phyloP scores from a whole-genome alignment of 1,140 invertebrate species.

The Cotesia vestalis region DNA sequence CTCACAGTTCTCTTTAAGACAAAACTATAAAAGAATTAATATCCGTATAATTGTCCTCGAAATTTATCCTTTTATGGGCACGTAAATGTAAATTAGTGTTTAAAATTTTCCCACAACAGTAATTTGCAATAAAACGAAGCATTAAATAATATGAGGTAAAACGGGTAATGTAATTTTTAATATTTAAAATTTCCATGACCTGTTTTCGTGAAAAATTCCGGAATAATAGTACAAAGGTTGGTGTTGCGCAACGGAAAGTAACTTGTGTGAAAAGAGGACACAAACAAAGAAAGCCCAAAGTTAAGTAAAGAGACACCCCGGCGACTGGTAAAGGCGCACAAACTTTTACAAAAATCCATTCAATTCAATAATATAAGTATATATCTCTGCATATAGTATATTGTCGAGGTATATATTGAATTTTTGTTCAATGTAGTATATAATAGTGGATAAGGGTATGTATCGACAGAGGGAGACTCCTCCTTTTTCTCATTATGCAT shows the following conservation, averaged over 20 bases:
- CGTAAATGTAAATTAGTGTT: too few relatives aligned
- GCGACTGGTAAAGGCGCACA: conserved; percentile 10
- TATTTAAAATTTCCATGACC: background rate
- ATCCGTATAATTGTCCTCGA: too few relatives aligned
- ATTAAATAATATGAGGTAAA: too few relatives aligned
- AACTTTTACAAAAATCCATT: background rate
- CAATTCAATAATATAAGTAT: background rate
- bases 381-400: background rate
- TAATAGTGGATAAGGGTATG: too few relatives aligned
- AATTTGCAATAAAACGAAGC: too few relatives aligned
- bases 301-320: conserved; percentile 7
- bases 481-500: conserved; percentile 15
- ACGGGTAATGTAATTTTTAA: background rate
- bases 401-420: background rate
- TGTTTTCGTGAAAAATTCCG: background rate
- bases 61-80: too few relatives aligned
- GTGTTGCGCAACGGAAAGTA: background rate
- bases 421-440: background rate
- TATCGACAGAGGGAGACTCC: too few relatives aligned
- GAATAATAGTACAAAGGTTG: background rate
- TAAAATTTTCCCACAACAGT: too few relatives aligned
- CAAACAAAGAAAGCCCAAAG: background rate
- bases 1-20: too few relatives aligned
- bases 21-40: too few relatives aligned
- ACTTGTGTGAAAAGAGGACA: background rate